Conservation (phyloP, 2,113 vertebrate species). For the Alces alces region DNA sequence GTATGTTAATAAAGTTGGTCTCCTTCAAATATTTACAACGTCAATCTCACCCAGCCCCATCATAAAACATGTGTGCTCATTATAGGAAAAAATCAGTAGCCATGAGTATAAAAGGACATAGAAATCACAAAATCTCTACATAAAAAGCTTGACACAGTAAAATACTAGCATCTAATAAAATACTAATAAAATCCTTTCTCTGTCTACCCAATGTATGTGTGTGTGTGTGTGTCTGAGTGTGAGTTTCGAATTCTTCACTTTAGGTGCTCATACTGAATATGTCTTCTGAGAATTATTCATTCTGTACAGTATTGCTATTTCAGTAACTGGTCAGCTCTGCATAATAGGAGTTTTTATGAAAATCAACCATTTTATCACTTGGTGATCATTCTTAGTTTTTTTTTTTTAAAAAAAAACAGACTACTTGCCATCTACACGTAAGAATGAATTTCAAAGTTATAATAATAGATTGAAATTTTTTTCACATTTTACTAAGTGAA, state of each 20-base stretch:
- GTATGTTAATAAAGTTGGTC: neutral
- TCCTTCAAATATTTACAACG: neutral
- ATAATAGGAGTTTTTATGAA: neutral
- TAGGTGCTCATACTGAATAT: neutral
- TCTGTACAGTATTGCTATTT: neutral
- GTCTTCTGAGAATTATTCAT: neutral
- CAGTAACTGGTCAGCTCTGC: neutral
- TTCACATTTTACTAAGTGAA: neutral
- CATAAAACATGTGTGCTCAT: neutral
- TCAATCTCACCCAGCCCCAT: neutral
- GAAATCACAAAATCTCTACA: neutral
- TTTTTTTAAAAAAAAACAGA: neutral
- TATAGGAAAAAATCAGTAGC: neutral
- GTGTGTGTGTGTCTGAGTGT: neutral
- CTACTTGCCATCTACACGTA: neutral
- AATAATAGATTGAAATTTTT: neutral
- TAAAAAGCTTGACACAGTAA: neutral
- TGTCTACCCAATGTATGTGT: neutral
- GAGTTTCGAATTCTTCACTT: neutral
- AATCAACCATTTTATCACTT: neutral
- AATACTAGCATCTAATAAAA: neutral
- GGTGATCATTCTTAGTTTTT: neutral
- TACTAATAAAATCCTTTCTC: neutral
- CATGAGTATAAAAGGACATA: neutral
- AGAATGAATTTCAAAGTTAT: neutral